Base-by-base conservation (phyloP, 2,797 vertebrate species). In the Pteropus rufus region DNA sequence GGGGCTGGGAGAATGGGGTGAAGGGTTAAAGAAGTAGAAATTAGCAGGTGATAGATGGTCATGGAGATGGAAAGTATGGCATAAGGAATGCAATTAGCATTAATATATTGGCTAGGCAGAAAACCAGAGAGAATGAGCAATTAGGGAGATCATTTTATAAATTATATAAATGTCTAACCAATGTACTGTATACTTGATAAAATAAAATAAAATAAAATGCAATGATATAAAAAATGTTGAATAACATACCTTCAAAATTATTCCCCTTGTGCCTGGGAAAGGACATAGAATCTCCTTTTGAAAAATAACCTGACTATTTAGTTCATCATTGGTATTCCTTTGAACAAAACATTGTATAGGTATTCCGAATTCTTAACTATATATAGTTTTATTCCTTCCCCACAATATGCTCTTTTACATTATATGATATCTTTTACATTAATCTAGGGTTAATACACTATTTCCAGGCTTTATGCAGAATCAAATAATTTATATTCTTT, bases 401-500 rank as follows among this genome's bases (percentile, higher is more conserved):
- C 58, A 34, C 4, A 60, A 7, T 64, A 26, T 58, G 34, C 23
- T 75, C 29, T 60, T 85, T 95, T 46, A 36, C 0, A 18, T 79
- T 62, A 41, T 67, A 19, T 31, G 36, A 31, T 80, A 23, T 29
- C 3, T 60, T 54, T 94, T 83, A 89, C 3, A 19, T 65, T 73
- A 49, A 67, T 64, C 23, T 87, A 46, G 90, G 31, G 56, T 54
- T 92, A 90, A 94, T 46, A 62, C 7, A 62, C 16, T 82, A 34
- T 94, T 85, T 65, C 15, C 41, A 95, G 72, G 19, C 39, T 86
- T 90, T 58, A n/a, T 39, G 26, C 2, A 83, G 9, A 94, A 73
- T 76, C 39, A 86, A 60, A 73, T 34, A 60, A 26, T 83, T 92
- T 85, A 34, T 34, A 44, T 89, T 96, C 21, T 91, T 94, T 89